Evolutionary conservation across 2,113 vertebrate species (phyloP).

Genomic region (Mesocricetus auratus): DNA sequence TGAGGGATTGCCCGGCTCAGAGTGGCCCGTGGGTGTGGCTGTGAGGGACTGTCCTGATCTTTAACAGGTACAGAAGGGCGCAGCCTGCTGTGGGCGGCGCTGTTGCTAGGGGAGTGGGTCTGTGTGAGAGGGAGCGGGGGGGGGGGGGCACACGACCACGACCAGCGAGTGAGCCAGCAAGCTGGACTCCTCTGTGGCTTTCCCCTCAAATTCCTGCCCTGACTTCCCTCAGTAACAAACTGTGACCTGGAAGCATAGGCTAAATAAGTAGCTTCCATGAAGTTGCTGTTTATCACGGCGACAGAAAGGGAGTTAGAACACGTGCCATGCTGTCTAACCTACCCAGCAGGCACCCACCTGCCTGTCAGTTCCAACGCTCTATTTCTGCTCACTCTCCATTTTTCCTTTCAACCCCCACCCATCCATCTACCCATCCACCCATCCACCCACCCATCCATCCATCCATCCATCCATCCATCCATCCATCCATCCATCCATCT

Average conservation of each 20-base stretch:
- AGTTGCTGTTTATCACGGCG: neutral
- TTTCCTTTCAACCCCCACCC: neutral
- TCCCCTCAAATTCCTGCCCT: neutral
- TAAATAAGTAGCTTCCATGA: neutral
- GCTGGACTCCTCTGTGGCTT: neutral
- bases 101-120: neutral
- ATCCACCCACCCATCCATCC: neutral
- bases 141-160: too few species aligned
- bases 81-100: neutral
- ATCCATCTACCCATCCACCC: neutral
- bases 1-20: neutral
- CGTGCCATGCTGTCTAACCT: too few species aligned
- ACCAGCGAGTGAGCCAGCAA: neutral
- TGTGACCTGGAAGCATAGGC: neutral
- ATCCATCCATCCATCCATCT: too few species aligned
- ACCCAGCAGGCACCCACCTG: neutral
- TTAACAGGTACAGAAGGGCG: neutral
- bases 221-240: neutral
- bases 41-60: neutral
- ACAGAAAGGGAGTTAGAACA: too few species aligned
- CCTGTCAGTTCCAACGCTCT: too few species aligned
- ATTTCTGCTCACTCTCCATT: neutral
- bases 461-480: neutral
- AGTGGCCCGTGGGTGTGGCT: neutral
- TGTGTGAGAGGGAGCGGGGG: neutral